Conservation (phyloP, 2,797 vertebrate genomes). For the Emydoidea blandingii region DNA sequence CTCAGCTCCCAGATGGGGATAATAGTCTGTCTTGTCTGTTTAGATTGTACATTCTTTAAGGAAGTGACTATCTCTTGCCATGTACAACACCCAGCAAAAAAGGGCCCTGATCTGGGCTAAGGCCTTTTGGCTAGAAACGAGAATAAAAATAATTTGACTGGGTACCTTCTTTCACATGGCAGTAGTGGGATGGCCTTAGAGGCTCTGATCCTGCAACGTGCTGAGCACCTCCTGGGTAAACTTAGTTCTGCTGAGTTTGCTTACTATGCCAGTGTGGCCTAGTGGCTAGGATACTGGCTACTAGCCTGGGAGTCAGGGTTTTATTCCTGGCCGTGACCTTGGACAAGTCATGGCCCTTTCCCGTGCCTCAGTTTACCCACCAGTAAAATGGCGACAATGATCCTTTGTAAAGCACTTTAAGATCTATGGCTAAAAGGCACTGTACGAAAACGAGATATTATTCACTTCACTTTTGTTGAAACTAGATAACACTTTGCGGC, state of each 20-base stretch:
- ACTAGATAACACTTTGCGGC: constrained; percentile 16
- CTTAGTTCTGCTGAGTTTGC: neutral
- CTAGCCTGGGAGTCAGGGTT: neutral
- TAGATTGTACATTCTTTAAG: neutral
- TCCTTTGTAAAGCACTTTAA: neutral
- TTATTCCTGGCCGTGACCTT: neutral
- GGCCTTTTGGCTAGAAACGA: neutral
- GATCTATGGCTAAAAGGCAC: neutral
- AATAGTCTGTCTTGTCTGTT: neutral
- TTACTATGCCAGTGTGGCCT: neutral
- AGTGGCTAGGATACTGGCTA: neutral
- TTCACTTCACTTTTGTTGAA: neutral
- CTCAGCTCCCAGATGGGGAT: neutral
- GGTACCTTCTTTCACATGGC: rapidly evolving
- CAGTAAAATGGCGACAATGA: neutral
- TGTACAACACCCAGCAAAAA: rapidly evolving
- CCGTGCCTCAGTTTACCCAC: neutral
- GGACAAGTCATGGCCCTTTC: neutral
- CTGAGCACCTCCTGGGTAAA: neutral
- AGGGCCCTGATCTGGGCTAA: rapidly evolving
- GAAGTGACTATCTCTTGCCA: neutral
- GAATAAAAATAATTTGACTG: rapidly evolving
- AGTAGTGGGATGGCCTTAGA: constrained; percentile 19
- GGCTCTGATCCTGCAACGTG: neutral
- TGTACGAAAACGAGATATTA: neutral